phyloP scores from a whole-genome alignment of 2,113 vertebrate genomes.

The Rhynchomys soricoides region DNA sequence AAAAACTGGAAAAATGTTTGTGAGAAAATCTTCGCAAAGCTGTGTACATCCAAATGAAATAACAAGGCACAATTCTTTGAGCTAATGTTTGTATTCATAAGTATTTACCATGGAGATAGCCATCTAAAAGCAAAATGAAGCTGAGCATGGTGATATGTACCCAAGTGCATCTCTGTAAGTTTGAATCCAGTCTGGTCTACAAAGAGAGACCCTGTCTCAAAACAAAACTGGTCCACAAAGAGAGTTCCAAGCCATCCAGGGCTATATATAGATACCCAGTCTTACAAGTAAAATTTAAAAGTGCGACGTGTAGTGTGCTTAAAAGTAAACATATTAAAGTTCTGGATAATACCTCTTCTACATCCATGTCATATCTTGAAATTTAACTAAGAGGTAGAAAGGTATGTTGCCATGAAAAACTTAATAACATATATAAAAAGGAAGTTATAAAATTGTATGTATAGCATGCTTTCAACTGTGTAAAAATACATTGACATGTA shows the following conservation, averaged over 20 bases:
- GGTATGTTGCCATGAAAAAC: not conserved
- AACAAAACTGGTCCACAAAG: not conserved
- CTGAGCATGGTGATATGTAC: not conserved
- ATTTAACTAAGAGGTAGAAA: conserved; percentile 4
- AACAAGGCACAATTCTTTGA: conserved; percentile 15
- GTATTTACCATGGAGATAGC: conserved; percentile 10
- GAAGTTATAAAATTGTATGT: not conserved
- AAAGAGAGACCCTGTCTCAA: not conserved
- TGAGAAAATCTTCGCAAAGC: conserved; percentile 56
- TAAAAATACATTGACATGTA: not conserved
- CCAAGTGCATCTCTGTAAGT: not conserved
- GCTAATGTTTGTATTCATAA: not conserved
- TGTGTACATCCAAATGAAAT: not conserved
- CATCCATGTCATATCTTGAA: conserved; percentile 15
- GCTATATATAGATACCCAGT: not conserved
- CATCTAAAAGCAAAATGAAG: not conserved
- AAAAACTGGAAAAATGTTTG: conserved; percentile 45
- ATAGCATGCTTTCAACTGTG: not conserved
- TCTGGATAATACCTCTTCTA: not conserved
- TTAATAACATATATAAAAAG: not conserved
- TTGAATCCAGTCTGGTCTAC: not conserved
- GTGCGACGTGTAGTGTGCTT: not conserved
- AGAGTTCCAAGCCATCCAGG: not conserved
- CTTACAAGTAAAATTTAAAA: not conserved
- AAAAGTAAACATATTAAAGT: not conserved